Conservation (phyloP, 2,888 invertebrate genomes). For the Oasisia sp. region DNA sequence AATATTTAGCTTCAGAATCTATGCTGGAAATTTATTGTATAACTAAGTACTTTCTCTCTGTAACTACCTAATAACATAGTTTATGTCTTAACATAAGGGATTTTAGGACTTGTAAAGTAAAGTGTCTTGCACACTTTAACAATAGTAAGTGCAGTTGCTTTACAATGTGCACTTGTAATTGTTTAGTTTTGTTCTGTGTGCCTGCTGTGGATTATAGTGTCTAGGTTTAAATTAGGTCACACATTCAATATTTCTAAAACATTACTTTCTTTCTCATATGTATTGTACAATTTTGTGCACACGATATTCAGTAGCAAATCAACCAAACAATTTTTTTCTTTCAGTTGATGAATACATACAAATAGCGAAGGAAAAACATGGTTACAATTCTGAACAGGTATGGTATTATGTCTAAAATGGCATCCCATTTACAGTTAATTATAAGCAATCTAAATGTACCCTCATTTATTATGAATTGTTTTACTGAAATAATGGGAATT, state of each 20-base stretch:
- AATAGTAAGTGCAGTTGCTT: neutral
- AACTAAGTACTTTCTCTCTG: too few relatives aligned
- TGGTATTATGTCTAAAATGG: conserved; percentile 22
- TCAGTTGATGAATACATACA: conserved; percentile 95
- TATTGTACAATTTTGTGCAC: neutral
- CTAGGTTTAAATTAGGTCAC: neutral
- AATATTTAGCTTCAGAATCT: neutral
- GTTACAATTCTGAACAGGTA: conserved; percentile 92
- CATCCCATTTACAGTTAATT: neutral
- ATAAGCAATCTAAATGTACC: neutral
- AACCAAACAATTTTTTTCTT: conserved; percentile 50
- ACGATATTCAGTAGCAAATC: neutral
- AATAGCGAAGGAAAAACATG: conserved; percentile 95
- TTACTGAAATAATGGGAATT: neutral
- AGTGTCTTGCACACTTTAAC: neutral
- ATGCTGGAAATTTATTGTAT: neutral
- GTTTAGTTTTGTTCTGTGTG: neutral
- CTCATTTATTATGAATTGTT: neutral
- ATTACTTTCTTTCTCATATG: neutral
- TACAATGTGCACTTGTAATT: neutral
- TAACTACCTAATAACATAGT: neutral
- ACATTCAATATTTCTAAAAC: neutral
- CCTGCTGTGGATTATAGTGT: neutral
- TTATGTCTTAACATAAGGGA: neutral
- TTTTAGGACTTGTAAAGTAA: neutral